phyloP scores from a whole-genome alignment of 64 coral and sea anemone genomes.

The Stichodactyla helianthus region DNA sequence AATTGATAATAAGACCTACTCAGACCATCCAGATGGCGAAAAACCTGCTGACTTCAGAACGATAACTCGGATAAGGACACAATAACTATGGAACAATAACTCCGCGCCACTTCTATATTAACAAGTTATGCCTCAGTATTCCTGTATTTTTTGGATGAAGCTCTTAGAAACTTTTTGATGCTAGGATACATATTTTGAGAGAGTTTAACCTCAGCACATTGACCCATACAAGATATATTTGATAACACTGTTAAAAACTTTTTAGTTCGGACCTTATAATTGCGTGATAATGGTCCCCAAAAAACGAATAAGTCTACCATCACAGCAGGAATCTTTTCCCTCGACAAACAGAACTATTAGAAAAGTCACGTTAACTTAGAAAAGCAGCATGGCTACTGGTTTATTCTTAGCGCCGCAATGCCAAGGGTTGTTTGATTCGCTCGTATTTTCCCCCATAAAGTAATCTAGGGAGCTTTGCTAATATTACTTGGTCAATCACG shows the following conservation, averaged over 20 bases:
- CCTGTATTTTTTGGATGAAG: background rate
- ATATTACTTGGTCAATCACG: background rate
- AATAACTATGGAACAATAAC: background rate
- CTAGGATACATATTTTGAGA: background rate
- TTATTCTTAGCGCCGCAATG: background rate
- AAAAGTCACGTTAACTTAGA: slow-evolving; percentile 1
- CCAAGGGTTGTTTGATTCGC: background rate
- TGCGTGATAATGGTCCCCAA: background rate
- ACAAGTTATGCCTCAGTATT: background rate
- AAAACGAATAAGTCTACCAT: background rate
- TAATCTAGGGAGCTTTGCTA: background rate
- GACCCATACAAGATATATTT: background rate
- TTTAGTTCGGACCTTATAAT: background rate
- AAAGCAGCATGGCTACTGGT: background rate
- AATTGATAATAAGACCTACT: background rate
- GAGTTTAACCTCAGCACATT: background rate
- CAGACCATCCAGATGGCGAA: background rate
- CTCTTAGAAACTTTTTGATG: background rate
- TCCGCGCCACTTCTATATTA: background rate
- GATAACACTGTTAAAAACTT: background rate
- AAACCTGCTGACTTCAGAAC: background rate
- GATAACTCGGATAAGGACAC: background rate
- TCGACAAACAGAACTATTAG: background rate
- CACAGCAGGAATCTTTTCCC: background rate
- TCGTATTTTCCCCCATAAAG: background rate